A percentile compares a stretch with the other conserved stretches of the same genome.
phyloP scores from a whole-genome alignment of 2,797 vertebrate species.

The Semaprochilodus insignis region DNA sequence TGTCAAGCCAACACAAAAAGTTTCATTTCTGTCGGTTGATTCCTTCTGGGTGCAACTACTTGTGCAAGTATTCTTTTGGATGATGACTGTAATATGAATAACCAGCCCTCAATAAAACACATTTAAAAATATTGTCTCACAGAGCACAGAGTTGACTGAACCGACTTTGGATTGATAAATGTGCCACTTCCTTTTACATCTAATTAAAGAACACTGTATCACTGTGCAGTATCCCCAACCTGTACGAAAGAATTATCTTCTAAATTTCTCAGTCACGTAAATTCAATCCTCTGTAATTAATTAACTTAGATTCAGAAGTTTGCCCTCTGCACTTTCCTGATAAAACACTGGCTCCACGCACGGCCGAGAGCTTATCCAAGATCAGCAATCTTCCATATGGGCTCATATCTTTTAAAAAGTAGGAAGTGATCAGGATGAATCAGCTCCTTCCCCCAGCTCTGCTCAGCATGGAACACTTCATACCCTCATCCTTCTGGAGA shows the following conservation, averaged over 20 bases:
- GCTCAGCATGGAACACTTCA: not conserved
- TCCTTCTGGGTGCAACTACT: too few relatives aligned
- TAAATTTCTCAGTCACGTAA: not conserved
- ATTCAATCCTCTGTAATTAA: not conserved
- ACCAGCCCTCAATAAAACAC: too few relatives aligned
- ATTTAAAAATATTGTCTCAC: too few relatives aligned
- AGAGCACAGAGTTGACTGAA: not conserved
- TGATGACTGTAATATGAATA: too few relatives aligned
- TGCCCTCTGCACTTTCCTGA: not conserved
- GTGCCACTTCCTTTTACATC: not conserved
- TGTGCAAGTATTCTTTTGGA: too few relatives aligned
- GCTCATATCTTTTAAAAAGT: slow-evolving; percentile 1
- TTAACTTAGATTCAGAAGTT: not conserved
- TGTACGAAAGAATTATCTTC: not conserved
- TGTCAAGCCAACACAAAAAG: too few relatives aligned
- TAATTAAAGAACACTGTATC: not conserved
- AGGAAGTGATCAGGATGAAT: not conserved
- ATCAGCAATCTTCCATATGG: not conserved
- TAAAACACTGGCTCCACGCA: not conserved
- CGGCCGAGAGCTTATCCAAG: not conserved
- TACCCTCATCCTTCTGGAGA: not conserved
- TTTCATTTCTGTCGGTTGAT: too few relatives aligned
- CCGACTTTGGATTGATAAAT: not conserved
- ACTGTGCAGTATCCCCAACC: not conserved
- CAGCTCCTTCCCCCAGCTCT: not conserved